Evolutionary conservation across 1,140 invertebrate genomes (phyloP).

Genomic region (Delia radicum): DNA sequence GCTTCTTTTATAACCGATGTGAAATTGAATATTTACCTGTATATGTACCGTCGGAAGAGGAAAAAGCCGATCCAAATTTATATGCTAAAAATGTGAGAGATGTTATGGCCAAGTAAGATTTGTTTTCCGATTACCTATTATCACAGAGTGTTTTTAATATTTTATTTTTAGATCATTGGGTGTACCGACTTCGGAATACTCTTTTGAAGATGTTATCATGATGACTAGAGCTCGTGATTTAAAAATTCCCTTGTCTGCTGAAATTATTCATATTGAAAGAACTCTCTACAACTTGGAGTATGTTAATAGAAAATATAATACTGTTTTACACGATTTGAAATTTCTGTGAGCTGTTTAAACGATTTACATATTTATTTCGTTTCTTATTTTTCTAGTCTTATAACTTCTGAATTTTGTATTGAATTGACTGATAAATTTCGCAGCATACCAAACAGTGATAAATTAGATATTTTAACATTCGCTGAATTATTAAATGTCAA

Average conservation of each 20-base stretch:
- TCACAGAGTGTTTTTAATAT: background rate
- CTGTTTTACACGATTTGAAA: too few species aligned
- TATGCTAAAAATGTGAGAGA: constrained; percentile 88
- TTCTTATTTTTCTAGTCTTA: constrained; percentile 29
- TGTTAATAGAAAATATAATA: too few species aligned
- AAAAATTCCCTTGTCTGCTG: constrained; percentile 72
- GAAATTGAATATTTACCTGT: constrained; percentile 95
- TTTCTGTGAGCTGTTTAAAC: background rate
- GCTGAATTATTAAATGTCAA: constrained; percentile 42
- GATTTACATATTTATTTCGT: background rate
- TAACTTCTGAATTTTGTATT: constrained; percentile 36
- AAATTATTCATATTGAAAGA: constrained; percentile 76
- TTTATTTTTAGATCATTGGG: constrained; percentile 67
- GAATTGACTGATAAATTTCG: constrained; percentile 39
- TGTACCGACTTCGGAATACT: constrained; percentile 86
- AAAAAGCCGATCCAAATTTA: constrained; percentile 83
- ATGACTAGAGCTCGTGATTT: constrained; percentile 80
- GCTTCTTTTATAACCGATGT: constrained; percentile 87
- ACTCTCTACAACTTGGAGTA: constrained; percentile 71
- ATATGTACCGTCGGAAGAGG: constrained; percentile 83
- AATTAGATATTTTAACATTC: constrained; percentile 46
- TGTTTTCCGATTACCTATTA: background rate
- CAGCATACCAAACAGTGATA: constrained; percentile 37
- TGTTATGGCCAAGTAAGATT: constrained; percentile 86
- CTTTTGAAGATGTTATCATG: constrained; percentile 87